A percentile compares a stretch with the other conserved stretches of the same genome.
phyloP scores from a whole-genome alignment of 2,113 vertebrate genomes.

The Pontoporia blainvillei region DNA sequence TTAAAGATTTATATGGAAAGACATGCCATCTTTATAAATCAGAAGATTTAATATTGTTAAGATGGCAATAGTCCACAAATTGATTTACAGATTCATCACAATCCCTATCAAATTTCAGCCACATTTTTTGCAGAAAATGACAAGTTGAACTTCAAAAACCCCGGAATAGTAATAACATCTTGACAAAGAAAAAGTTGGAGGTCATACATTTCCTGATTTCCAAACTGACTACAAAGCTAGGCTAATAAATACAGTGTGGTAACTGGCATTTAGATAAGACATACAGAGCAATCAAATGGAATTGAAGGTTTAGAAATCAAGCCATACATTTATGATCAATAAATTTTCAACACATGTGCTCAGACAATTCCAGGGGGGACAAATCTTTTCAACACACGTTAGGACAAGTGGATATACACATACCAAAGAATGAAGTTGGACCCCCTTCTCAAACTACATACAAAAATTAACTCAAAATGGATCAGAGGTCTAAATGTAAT shows the following conservation, averaged over 20 bases:
- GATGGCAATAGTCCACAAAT: neutral
- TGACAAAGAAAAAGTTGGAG: neutral
- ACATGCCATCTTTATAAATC: neutral
- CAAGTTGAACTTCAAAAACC: slow-evolving; percentile 12
- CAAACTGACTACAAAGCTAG: neutral
- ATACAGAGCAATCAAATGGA: neutral
- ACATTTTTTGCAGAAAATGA: neutral
- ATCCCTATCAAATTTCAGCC: neutral
- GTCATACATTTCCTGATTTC: neutral
- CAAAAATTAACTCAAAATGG: neutral
- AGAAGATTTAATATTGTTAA: neutral
- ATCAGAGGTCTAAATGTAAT: neutral
- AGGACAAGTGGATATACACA: neutral
- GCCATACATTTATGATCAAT: neutral
- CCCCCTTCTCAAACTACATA: neutral
- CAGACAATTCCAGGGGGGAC: neutral
- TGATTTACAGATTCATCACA: neutral
- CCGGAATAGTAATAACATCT: neutral
- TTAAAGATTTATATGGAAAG: slow-evolving; percentile 9
- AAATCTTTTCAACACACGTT: neutral
- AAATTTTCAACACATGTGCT: neutral
- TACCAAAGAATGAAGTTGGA: neutral
- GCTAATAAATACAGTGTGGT: neutral
- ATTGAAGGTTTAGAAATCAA: neutral
- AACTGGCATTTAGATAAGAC: neutral